These are phyloP conservation scores for Lamproptera curius DNA, from an alignment of 2,888 invertebrate genomes.

Conservation along the genomic window DNA sequence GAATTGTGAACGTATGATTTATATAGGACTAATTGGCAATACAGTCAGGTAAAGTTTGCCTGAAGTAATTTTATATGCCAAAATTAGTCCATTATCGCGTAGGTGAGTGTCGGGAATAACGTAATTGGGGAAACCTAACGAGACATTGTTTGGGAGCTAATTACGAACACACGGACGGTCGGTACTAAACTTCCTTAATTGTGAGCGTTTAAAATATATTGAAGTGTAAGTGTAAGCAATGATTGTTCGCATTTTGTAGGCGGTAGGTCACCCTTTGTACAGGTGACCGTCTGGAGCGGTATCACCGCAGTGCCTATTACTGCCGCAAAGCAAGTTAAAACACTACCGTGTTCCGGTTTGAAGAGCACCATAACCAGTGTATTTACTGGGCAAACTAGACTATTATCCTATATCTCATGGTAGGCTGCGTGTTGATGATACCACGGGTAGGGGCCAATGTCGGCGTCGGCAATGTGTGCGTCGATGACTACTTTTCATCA, in stretches of 20 bases:
- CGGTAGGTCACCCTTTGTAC: too few species aligned
- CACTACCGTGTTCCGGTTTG: too few species aligned
- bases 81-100: conserved; percentile 19
- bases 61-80: conserved; percentile 15
- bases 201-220: conserved; percentile 7
- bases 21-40: conserved; percentile 13
- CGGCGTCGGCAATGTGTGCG: too few species aligned
- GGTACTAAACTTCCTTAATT: conserved; percentile 11
- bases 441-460: too few species aligned
- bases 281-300: too few species aligned
- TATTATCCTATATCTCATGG: too few species aligned
- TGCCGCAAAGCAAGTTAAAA: too few species aligned
- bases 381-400: too few species aligned
- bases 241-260: background rate
- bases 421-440: too few species aligned
- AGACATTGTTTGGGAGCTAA: conserved; percentile 18
- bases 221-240: background rate
- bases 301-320: too few species aligned
- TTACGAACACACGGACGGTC: conserved; percentile 14
- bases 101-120: conserved; percentile 17
- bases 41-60: conserved; percentile 15
- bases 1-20: conserved; percentile 2
- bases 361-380: too few species aligned
- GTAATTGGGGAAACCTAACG: conserved; percentile 18
- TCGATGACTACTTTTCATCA: too few species aligned